Evolutionary conservation across 2,888 invertebrate species (phyloP), one percentile per base, ranked within the genome.

Genomic region (Meta bourneti): DNA sequence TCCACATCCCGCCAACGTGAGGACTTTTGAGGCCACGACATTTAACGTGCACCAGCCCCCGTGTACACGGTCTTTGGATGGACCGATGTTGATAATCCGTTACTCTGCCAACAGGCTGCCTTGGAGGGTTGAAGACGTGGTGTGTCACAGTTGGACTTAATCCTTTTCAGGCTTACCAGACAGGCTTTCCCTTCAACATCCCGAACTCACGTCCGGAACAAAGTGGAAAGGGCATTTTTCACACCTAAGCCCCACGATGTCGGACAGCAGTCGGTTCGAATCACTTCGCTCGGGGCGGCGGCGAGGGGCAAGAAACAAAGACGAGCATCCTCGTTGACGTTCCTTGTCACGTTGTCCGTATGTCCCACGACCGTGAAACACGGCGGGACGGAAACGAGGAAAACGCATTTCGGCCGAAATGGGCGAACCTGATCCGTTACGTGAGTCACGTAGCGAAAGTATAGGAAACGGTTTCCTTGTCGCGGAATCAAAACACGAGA

Each of bases 401-500:
- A 72, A 61, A 69, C 70, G 77, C 69, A 49, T 75, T 70, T 49
- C 20, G 19, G 49, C 20, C 20, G 71, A 79, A 87, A 87, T 54
- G 79, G 71, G 71, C 70, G 79, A 79, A 87, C 71, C 71, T 20
- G 77, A 79, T 79, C 34, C 79, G 79, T 79, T 75, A 88, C 61
- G 61, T 49, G 48, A 34, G 81, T 81, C 88, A 81, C 88, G 88
- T 88, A 80, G 19, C 61, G 48, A 81, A 80, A 74, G 81, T 79
- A 87, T 79, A 79, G 79, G 70, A 87, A 86, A 72, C 79, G 48
- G 87, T 88, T 81, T 88, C 81, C 88, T 81, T 81, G 69, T 88
- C 54, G 9, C 61, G 52, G 61, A 81, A 88, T 61, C 49, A 74
- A 88, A 74, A 81, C 69, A 49, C 54, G 20, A 13, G 80, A 74